Evolutionary conservation across 2,113 vertebrate species (phyloP), one percentile per base, ranked within the genome.

Genomic region (Hydropotes inermis): DNA sequence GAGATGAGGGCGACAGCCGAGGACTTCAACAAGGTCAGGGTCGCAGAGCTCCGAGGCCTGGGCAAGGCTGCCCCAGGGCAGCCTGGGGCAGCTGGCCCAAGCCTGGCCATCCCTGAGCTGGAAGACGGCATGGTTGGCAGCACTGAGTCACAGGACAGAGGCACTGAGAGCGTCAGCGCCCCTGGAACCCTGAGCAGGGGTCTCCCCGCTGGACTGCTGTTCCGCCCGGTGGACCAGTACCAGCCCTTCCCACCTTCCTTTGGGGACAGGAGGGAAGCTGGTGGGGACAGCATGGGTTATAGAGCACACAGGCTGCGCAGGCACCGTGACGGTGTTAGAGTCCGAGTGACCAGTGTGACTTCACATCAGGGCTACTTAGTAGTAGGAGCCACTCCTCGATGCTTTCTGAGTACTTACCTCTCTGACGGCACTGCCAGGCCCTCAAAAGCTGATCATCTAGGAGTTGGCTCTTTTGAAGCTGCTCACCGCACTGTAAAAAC

Each of bases 1-100:
- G 99, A 99, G 99, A 99, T 99, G 99, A 99, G 99, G 91, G 99
- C 99, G 0, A 99, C 99, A 5, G 99, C 99, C 0, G 99, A 99
- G 98, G 99, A 99, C 98, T 99, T 99, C 98, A 99, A 99, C 98
- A 99, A 99, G 99, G 99, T 99, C 92, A 89, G 98, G 81, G 54
- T 84, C 45, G 1, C 19, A 2, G 3, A 45, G 36, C 79, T 43
- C 60, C 5, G 33, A 82, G 36, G 45, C 39, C 57, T 0, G 1
- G 76, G 52, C 23, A 61, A 67, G 47, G 83, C 52, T 8, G 0
- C 50, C 57, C 28, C 21, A 0, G 3, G 25, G 10, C 33, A 39
- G 25, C 13, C 58, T 50, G 23, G 60, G 91, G 13, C 87, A 85
- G 67, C 64, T 67, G 79, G 57, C 67, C 52, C 27, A 78, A 19